phyloP scores from a whole-genome alignment of 2,113 vertebrate species.

The Stegastes partitus region DNA sequence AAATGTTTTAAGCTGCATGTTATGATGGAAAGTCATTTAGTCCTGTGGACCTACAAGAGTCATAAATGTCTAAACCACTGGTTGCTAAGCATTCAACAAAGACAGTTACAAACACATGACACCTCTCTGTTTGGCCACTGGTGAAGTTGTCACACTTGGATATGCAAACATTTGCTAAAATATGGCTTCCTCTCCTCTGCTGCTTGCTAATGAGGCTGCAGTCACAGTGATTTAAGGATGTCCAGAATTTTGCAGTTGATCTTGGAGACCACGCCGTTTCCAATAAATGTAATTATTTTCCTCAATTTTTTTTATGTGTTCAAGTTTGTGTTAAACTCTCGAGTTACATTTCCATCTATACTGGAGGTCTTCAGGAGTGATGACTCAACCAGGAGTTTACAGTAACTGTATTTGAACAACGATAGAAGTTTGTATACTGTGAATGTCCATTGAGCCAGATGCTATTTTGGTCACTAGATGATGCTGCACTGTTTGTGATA shows the following conservation, averaged over 20 bases:
- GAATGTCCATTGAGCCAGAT: conserved; percentile 13
- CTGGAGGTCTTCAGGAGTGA: conserved; percentile 31
- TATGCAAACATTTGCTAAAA: conserved; percentile 67
- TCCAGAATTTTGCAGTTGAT: conserved; percentile 38
- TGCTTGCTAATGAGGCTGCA: conserved; percentile 61
- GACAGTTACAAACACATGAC: conserved; percentile 58
- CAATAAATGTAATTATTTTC: conserved; percentile 47
- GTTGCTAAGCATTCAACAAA: conserved; percentile 64
- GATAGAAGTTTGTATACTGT: conserved; percentile 33
- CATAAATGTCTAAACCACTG: conserved; percentile 41
- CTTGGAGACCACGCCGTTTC: conserved; percentile 35
- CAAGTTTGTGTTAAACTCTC: conserved; percentile 46
- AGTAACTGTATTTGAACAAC: conserved; percentile 37
- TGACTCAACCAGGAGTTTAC: conserved; percentile 45
- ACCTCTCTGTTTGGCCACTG: conserved; percentile 57
- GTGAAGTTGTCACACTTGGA: conserved; percentile 60
- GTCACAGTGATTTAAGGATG: conserved; percentile 41
- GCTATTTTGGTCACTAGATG: conserved; percentile 28
- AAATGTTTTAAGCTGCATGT: neutral
- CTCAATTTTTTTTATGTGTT: conserved; percentile 11
- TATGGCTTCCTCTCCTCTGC: conserved; percentile 47
- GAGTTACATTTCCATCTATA: conserved; percentile 40
- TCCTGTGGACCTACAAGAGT: conserved; percentile 37
- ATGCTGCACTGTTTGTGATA: conserved; percentile 9
- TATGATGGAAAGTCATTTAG: conserved; percentile 45